Base-by-base conservation (phyloP, 2,888 invertebrate genomes). In the Anarsia innoxiella region DNA sequence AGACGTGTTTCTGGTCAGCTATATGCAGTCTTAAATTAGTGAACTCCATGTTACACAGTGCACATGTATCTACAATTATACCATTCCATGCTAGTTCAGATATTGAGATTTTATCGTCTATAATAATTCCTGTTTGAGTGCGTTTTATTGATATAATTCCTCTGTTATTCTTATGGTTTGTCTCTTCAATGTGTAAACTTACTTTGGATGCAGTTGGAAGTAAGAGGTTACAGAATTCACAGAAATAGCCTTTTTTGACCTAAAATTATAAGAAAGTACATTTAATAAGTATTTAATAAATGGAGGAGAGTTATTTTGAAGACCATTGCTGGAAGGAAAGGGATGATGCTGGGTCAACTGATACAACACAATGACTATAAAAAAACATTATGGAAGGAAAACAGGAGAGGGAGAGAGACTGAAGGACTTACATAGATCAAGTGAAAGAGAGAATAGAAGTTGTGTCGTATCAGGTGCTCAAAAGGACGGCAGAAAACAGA, bases 161-260 rank as follows among this genome's bases (percentile, higher is more conserved):
- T 35, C 51, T 60, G 11, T 54, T 56, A 2, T 49, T 31, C 0
- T 19, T 30, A 29, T 69, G 68, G 6, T 29, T 35, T 0, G 31
- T 8, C 4, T 67, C 59, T 1, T 23, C 28, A 1, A 63, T 30
- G 16, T 69, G 68, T 2, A 62, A 23, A 0, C 46, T 45, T 0
- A 61, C 59, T 48, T 56, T 57, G 3, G 50, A 42, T 2, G 50
- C 36, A 2, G 59, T 56, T 1, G 52, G 10, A 2, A 67, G 41
- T 3, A 66, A 14, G 11, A 49, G n/a, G 32, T 66, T 63, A 48
- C 70, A 70, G 19, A 51, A 52, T 25, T 66, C 66, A 19, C 70
- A 70, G 40, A 55, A 66, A 43, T 67, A 70, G 14, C 55, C 35
- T 25, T 49, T 49, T 40, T 65, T 66, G 6, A 76, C 62, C 79